Evolutionary conservation across 2,888 invertebrate species (phyloP).

Genomic region (Phortica magna): DNA sequence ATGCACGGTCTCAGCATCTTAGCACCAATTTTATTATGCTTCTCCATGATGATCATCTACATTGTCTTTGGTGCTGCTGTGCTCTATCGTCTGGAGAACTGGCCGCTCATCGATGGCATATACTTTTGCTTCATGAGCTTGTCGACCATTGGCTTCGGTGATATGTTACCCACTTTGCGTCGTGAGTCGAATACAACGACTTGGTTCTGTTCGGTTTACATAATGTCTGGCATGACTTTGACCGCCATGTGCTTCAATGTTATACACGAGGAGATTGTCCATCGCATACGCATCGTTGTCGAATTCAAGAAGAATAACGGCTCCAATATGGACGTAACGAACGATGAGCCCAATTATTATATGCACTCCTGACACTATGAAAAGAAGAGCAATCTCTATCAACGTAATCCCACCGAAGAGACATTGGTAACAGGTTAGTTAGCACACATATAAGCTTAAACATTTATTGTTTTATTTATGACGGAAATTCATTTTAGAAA

Average conservation of each 20-base stretch:
- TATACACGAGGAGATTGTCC: conserved; percentile 91
- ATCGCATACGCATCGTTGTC: conserved; percentile 84
- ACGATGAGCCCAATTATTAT: conserved; percentile 70
- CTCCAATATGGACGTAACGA: conserved; percentile 59
- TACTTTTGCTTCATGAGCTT: conserved; percentile 98
- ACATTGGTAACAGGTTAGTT: conserved; percentile 79
- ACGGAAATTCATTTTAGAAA: conserved; percentile 71
- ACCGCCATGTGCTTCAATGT: conserved; percentile 95
- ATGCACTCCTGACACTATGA: conserved; percentile 77
- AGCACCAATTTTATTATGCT: conserved; percentile 92
- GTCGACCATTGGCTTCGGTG: conserved; percentile 94
- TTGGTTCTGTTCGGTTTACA: conserved; percentile 94
- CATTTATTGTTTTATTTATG: neutral
- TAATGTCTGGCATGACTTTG: conserved; percentile 90
- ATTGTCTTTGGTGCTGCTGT: conserved; percentile 93
- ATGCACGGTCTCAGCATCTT: conserved; percentile 90
- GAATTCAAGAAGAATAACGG: conserved; percentile 73
- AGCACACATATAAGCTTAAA: neutral
- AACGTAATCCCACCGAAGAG: conserved; percentile 81
- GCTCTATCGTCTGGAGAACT: conserved; percentile 92
- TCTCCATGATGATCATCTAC: conserved; percentile 94
- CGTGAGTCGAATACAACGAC: conserved; percentile 82
- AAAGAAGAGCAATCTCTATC: conserved; percentile 77
- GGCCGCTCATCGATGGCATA: conserved; percentile 92
- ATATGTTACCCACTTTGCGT: conserved; percentile 86